Conservation (phyloP, 1,140 invertebrate species). For the Potamilus streckersoni region DNA sequence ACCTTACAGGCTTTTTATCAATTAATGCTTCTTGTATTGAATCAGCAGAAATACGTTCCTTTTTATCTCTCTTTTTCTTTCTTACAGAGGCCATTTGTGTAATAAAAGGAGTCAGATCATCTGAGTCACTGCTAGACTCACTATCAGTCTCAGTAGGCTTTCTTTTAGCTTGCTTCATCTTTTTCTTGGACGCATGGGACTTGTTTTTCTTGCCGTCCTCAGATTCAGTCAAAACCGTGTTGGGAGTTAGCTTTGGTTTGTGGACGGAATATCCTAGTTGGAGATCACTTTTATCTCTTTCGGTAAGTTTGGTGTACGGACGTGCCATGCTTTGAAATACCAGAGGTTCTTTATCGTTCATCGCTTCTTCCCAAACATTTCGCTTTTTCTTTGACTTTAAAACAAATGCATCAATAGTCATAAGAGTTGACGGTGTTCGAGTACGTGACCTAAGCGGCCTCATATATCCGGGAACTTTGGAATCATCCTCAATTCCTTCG, state of each 20-base stretch:
- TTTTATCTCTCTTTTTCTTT: neutral
- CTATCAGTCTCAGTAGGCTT: conserved; percentile 1
- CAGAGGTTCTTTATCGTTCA: conserved; percentile 36
- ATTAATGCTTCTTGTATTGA: neutral
- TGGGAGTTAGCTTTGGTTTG: conserved; percentile 37
- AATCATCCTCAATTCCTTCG: conserved; percentile 32
- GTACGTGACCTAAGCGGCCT: conserved; percentile 41
- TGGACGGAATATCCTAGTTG: conserved; percentile 48
- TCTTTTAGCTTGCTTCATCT: neutral
- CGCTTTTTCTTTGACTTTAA: conserved; percentile 46
- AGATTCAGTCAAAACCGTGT: neutral
- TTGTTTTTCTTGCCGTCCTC: neutral
- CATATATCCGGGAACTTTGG: conserved; percentile 51
- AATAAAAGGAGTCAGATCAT: conserved; percentile 39
- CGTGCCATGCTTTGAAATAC: conserved; percentile 49
- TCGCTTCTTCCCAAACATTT: conserved; percentile 54
- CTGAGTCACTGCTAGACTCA: conserved; percentile 29
- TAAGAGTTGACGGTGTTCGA: conserved; percentile 51
- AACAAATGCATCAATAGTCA: conserved; percentile 58
- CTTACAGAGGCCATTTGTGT: conserved; percentile 43
- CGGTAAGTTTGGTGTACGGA: conserved; percentile 42
- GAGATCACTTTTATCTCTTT: conserved; percentile 42
- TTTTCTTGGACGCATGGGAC: conserved; percentile 2
- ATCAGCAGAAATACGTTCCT: conserved; percentile 14
- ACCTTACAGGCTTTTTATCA: conserved; percentile 14